These are phyloP conservation scores for Diphyllodes magnificus DNA, from an alignment of 2,113 vertebrate species.

Conservation along the genomic window DNA sequence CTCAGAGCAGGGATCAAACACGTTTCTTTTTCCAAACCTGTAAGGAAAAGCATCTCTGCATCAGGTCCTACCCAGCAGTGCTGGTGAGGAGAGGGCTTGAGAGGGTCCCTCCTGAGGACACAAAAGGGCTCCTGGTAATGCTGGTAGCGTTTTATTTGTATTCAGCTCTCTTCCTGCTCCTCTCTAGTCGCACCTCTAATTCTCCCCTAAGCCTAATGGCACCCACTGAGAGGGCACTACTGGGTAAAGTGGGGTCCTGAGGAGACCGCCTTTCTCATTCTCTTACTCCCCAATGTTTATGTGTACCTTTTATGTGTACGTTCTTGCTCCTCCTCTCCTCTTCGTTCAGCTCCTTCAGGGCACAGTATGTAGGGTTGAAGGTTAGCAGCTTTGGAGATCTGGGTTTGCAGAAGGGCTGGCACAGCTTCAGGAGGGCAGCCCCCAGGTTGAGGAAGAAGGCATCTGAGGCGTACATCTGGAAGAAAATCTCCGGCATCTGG, in stretches of 20 bases:
- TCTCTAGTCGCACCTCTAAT: neutral
- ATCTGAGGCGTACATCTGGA: constrained; percentile 95
- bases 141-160: fast-evolving
- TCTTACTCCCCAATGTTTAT: neutral
- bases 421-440: constrained; percentile 90
- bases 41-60: neutral
- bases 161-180: neutral
- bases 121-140: neutral
- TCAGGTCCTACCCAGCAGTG: neutral
- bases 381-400: constrained; percentile 87
- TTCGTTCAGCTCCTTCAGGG: constrained; percentile 89
- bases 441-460: constrained; percentile 95
- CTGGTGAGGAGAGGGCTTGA: neutral
- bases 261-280: neutral
- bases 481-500: constrained; percentile 97
- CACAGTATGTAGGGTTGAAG: constrained; percentile 94
- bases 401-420: constrained; percentile 96
- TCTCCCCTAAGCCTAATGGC: neutral
- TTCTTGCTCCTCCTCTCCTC: constrained; percentile 89
- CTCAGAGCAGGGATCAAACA: constrained; percentile 86
- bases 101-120: neutral
- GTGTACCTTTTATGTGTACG: constrained; percentile 85
- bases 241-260: neutral
- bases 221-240: neutral
- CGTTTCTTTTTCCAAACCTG: constrained; percentile 95